These are phyloP conservation scores for Solenodon paradoxus DNA, from an alignment of 2,113 vertebrate genomes.

Conservation along the genomic window DNA sequence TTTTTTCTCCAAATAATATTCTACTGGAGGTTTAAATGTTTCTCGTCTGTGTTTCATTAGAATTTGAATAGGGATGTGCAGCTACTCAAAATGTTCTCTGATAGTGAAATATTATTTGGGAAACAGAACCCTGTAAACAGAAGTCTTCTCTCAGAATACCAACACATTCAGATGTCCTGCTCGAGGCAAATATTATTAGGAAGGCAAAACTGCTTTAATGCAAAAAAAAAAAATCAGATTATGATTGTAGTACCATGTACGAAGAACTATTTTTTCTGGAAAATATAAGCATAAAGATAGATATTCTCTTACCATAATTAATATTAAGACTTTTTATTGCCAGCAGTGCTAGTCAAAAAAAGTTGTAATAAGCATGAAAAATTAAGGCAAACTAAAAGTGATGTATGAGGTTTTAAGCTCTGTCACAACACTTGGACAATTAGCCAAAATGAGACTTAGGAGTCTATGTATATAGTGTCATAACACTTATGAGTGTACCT, in stretches of 20 bases:
- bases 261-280: slow-evolving; percentile 34
- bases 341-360: not conserved
- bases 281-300: slow-evolving; percentile 13
- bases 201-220: slow-evolving; percentile 25
- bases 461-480: not conserved
- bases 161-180: not conserved
- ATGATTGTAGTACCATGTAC: not conserved
- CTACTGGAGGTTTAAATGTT: slow-evolving; percentile 67
- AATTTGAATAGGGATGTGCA: slow-evolving; percentile 64
- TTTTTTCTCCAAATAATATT: slow-evolving; percentile 65
- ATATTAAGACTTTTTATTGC: not conserved
- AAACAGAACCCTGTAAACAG: slow-evolving; percentile 44
- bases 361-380: not conserved
- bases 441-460: not conserved
- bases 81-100: slow-evolving; percentile 46
- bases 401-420: not conserved
- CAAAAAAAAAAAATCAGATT: slow-evolving; percentile 41
- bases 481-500: not conserved
- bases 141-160: not conserved
- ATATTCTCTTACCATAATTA: not conserved
- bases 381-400: not conserved
- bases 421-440: not conserved
- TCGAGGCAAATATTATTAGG: slow-evolving; percentile 37
- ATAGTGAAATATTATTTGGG: slow-evolving; percentile 48
- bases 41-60: slow-evolving; percentile 64